These are phyloP conservation scores for Drosophila pandora DNA, from an alignment of 1,140 invertebrate species.

Conservation along the genomic window DNA sequence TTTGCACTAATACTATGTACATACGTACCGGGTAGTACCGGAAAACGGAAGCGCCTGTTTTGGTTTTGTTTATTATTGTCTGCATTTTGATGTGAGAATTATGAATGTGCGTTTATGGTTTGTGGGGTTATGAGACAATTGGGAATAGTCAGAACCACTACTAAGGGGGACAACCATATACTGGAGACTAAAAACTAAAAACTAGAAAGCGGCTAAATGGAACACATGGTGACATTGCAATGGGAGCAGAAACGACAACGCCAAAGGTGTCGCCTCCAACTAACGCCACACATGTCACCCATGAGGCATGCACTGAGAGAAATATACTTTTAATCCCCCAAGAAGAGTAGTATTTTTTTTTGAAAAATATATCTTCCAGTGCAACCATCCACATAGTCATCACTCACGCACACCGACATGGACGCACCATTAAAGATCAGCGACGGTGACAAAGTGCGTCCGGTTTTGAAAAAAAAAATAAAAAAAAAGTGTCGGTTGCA, in stretches of 20 bases:
- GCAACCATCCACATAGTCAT: conserved; percentile 35
- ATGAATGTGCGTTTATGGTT: conserved; percentile 59
- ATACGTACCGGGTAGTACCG: conserved; percentile 27
- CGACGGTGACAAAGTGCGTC: conserved; percentile 76
- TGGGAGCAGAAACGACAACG: conserved; percentile 28
- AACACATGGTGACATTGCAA: conserved; percentile 30
- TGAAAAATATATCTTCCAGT: conserved; percentile 5
- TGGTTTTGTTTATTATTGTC: conserved; percentile 63
- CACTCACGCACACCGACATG: conserved; percentile 44
- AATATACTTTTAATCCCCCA: not conserved
- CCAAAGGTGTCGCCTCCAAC: conserved; percentile 62
- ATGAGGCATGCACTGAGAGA: conserved; percentile 5
- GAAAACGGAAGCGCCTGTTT: conserved; percentile 75
- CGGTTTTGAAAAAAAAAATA: conserved; percentile 47
- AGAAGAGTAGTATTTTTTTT: not conserved
- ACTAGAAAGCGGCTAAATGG: conserved; percentile 17
- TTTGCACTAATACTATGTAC: conserved; percentile 16
- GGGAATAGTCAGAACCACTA: not conserved
- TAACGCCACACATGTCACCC: conserved; percentile 15
- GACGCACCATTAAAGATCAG: conserved; percentile 74
- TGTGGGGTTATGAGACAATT: not conserved
- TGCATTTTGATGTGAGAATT: conserved; percentile 56
- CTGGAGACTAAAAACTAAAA: conserved; percentile 7
- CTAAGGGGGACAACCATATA: conserved; percentile 1
- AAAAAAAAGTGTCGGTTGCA: conserved; percentile 65